Conservation (phyloP, 1,140 invertebrate species). For the Pseudomyrmex dendroicus region DNA sequence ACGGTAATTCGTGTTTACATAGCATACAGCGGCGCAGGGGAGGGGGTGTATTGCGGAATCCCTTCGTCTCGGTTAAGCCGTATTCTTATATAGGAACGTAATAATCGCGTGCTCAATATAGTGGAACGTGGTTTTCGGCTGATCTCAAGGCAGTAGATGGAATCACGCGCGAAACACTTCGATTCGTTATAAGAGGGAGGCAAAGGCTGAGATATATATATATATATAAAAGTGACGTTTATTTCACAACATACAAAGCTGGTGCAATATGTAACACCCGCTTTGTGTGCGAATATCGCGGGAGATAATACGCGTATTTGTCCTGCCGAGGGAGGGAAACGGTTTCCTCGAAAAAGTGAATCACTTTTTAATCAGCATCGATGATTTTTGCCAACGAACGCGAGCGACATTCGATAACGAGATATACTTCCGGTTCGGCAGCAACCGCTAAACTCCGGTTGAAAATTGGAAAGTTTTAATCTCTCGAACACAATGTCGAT, state of each 20-base stretch:
- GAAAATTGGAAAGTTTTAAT: slow-evolving; percentile 63
- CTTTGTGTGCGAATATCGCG: too few species aligned
- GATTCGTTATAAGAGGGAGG: slow-evolving; percentile 54
- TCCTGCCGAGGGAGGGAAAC: too few species aligned
- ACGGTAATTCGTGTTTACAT: slow-evolving; percentile 61
- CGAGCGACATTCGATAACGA: slow-evolving; percentile 49
- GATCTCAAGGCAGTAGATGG: slow-evolving; percentile 69
- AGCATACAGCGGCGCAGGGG: slow-evolving; percentile 27
- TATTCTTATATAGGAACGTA: slow-evolving; percentile 58
- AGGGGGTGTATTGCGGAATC: slow-evolving; percentile 61
- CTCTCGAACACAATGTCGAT: slow-evolving; percentile 49
- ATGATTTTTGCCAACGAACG: not conserved
- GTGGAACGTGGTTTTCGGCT: slow-evolving; percentile 68
- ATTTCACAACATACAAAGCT: not conserved
- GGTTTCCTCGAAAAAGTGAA: not conserved
- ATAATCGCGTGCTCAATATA: slow-evolving; percentile 70
- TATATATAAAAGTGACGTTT: slow-evolving; percentile 16
- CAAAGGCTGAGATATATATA: slow-evolving; percentile 43
- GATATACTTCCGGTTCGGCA: slow-evolving; percentile 32
- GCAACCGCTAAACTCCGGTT: slow-evolving; percentile 41
- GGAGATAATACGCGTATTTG: too few species aligned
- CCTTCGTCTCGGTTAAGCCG: slow-evolving; percentile 64
- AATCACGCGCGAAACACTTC: slow-evolving; percentile 69
- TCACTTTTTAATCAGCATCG: slow-evolving; percentile 38
- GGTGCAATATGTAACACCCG: not conserved